Conservation (phyloP, 2,888 invertebrate genomes). For the Dynastes grantii region DNA sequence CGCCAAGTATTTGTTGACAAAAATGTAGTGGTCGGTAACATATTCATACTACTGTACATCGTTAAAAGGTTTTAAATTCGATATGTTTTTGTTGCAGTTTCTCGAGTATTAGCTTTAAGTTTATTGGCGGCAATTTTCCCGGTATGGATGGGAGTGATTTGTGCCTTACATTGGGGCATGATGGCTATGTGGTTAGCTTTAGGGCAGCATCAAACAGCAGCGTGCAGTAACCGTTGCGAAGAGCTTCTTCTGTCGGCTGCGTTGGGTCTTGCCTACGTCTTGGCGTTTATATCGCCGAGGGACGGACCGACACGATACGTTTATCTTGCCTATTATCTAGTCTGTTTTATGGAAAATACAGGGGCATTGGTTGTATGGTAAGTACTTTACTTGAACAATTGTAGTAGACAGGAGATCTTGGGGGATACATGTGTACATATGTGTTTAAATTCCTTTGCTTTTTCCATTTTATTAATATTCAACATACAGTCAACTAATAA, state of each 20-base stretch:
- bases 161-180: conserved; percentile 73
- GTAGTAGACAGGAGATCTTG: too few species aligned
- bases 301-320: conserved; percentile 75
- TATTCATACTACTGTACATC: too few species aligned
- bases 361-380: conserved; percentile 71
- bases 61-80: background rate
- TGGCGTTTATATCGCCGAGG: conserved; percentile 75
- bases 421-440: too few species aligned
- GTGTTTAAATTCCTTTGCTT: too few species aligned
- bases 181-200: conserved; percentile 75
- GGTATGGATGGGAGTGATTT: conserved; percentile 71
- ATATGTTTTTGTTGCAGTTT: conserved; percentile 64
- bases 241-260: conserved; percentile 72
- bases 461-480: too few species aligned
- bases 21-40: too few species aligned
- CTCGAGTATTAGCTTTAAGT: conserved; percentile 74
- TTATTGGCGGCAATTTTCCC: conserved; percentile 74
- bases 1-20: too few species aligned
- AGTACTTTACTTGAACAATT: conserved; percentile 54
- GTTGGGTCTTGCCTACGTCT: conserved; percentile 75
- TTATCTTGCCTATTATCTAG: conserved; percentile 71
- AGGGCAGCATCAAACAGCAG: conserved; percentile 69
- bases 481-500: too few species aligned
- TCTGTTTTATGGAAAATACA: conserved; percentile 72
- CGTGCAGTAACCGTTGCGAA: conserved; percentile 70